Evolutionary conservation across 2,888 invertebrate genomes (phyloP).

Genomic region (Cybosia mesomella): DNA sequence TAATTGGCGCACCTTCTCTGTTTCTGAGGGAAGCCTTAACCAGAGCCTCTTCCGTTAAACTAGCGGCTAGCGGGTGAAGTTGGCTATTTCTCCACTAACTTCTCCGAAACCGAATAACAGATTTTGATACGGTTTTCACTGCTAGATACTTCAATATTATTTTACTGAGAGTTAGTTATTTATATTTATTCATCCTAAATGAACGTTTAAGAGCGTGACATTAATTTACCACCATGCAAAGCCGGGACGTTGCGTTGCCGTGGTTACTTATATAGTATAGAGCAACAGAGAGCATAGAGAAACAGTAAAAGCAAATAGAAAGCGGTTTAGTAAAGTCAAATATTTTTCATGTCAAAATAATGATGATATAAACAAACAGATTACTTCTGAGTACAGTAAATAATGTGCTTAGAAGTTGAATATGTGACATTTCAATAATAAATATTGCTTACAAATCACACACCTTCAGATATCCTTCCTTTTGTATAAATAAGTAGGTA

Average conservation of each 20-base stretch:
- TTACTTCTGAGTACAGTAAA: constrained; percentile 12
- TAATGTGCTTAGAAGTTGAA: constrained; percentile 7
- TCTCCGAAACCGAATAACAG: neutral
- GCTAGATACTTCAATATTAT: too few species aligned
- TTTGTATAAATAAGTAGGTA: neutral
- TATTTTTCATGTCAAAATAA: constrained; percentile 36
- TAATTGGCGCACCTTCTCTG: too few species aligned
- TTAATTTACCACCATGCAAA: neutral
- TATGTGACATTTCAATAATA: constrained; percentile 1
- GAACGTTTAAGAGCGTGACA: neutral
- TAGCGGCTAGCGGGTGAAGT: too few species aligned
- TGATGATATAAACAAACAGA: constrained; percentile 13
- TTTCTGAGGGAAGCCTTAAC: too few species aligned
- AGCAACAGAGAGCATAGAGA: constrained; percentile 43
- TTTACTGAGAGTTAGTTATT: too few species aligned
- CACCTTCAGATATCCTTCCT: neutral
- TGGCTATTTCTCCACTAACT: too few species aligned
- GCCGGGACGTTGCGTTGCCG: too few species aligned
- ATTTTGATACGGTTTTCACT: neutral
- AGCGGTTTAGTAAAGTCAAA: constrained; percentile 49
- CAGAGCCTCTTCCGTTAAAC: too few species aligned
- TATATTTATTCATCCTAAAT: too few species aligned
- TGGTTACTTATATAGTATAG: neutral
- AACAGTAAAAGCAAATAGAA: constrained; percentile 62
- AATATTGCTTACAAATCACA: neutral